A percentile compares a stretch with the other conserved stretches of the same genome.
Evolutionary conservation across 2,888 invertebrate species (phyloP).

Genomic region (Temnothorax rugatulus): DNA sequence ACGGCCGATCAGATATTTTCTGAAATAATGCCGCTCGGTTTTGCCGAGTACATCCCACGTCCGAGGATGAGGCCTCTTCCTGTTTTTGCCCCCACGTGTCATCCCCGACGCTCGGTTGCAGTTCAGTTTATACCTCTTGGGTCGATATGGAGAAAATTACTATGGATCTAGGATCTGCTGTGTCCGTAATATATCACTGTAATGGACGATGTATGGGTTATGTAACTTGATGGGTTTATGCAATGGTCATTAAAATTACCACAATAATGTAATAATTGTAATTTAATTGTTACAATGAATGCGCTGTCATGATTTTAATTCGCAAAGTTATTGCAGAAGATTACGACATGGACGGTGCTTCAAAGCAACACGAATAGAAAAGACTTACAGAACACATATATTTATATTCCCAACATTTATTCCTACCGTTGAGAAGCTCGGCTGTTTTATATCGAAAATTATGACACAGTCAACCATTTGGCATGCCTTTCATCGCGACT

Average conservation of each 20-base stretch:
- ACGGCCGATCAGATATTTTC: slow-evolving; percentile 77
- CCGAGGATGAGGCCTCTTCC: slow-evolving; percentile 26
- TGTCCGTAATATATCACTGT: not conserved
- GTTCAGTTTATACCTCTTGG: not conserved
- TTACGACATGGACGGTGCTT: not conserved
- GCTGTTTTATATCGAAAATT: not conserved
- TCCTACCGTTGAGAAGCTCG: not conserved
- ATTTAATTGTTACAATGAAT: not conserved
- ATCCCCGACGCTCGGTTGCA: not conserved
- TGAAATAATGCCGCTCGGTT: slow-evolving; percentile 74
- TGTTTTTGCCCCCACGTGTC: slow-evolving; percentile 17
- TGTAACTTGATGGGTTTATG: not conserved
- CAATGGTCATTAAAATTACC: not conserved
- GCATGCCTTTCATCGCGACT: not conserved
- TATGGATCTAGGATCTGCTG: not conserved
- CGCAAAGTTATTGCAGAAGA: not conserved
- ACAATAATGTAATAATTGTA: slow-evolving; percentile 1
- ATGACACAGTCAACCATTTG: not conserved
- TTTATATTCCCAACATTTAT: not conserved
- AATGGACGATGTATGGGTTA: not conserved
- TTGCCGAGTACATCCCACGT: slow-evolving; percentile 24
- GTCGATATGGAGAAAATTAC: not conserved
- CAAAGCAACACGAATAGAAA: not conserved
- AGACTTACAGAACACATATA: not conserved
- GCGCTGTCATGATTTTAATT: not conserved